Evolutionary conservation across 2,113 vertebrate genomes (phyloP).

Genomic region (Eudyptes chrysolophus): DNA sequence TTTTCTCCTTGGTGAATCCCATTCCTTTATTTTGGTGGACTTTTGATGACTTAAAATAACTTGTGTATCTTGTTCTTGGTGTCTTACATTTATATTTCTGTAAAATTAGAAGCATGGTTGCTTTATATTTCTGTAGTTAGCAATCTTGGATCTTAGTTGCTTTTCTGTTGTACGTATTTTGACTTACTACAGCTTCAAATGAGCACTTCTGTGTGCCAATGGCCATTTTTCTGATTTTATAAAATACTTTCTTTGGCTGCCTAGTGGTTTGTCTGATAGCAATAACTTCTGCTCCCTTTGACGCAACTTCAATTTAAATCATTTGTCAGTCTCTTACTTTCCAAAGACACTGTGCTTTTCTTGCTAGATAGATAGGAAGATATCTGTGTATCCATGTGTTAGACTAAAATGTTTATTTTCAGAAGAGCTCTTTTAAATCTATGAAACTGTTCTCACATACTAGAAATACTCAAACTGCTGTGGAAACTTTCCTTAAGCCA

Average conservation of each 20-base stretch:
- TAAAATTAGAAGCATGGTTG: neutral
- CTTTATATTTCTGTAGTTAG: neutral
- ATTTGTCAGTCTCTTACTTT: neutral
- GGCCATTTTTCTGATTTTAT: neutral
- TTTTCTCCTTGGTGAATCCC: neutral
- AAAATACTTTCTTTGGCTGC: neutral
- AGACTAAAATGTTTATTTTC: constrained; percentile 5
- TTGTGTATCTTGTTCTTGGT: neutral
- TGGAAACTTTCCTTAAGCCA: constrained; percentile 34
- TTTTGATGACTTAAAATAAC: neutral
- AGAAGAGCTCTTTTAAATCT: neutral
- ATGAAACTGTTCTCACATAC: neutral
- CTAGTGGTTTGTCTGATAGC: neutral
- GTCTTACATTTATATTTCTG: neutral
- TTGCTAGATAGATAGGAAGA: neutral
- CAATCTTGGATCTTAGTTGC: neutral
- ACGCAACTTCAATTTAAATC: neutral
- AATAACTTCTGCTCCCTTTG: neutral
- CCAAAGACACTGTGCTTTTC: neutral
- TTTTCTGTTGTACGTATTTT: neutral
- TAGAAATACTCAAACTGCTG: neutral
- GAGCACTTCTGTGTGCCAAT: neutral
- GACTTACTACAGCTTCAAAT: neutral
- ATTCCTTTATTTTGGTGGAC: neutral
- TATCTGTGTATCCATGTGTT: neutral